Evolutionary conservation across 1,140 invertebrate genomes (phyloP), one percentile per base, ranked within the genome.

Genomic region (Campoletis sonorensis): DNA sequence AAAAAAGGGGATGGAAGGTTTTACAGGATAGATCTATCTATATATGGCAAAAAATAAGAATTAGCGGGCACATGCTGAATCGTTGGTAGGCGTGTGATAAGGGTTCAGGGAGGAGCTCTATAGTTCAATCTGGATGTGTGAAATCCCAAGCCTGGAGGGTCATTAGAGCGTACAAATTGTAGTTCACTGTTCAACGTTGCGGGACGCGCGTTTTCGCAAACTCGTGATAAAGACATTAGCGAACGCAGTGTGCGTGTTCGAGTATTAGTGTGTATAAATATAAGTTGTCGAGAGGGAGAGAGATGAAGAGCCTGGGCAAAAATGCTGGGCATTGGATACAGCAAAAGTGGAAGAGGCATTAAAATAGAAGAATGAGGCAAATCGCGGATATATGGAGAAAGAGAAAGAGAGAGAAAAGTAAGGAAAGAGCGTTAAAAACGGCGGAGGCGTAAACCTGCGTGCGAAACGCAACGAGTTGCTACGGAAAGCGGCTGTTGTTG

Each of bases 201-300:
- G 67, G 49, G 79, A 71, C 71, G 27, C 51, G 45, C 33, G 79
- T 73, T 82, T 82, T 64, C 40, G 73, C 68, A 72, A 79, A 80
- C 83, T 84, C 83, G 86, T 85, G 88, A 88, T 89, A 87, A 86
- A 89, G 88, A 89, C 88, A 89, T 89, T 88, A 88, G 85, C 84
- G 81, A 78, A 67, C 76, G 61, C 21, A 37, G n/a, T 33, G 67
- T 26, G 33, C 30, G 54, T 61, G 51, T 54, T 8, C n/a, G 51
- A n/a, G 51, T 21, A 21, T 54, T 45, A 10, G 40, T 45, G 40
- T 13, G 8, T 45, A 45, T 45, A 10, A 5, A 45, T 45, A 45
- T 8, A 45, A 45, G 40, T n/a, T n/a, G n/a, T n/a, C 5, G 72
- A 49, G 72, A 75, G 33, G 13, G 15, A 27, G 27, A 70, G 26